Conservation (phyloP, 1,140 invertebrate genomes). For the Brachystomella parvula region DNA sequence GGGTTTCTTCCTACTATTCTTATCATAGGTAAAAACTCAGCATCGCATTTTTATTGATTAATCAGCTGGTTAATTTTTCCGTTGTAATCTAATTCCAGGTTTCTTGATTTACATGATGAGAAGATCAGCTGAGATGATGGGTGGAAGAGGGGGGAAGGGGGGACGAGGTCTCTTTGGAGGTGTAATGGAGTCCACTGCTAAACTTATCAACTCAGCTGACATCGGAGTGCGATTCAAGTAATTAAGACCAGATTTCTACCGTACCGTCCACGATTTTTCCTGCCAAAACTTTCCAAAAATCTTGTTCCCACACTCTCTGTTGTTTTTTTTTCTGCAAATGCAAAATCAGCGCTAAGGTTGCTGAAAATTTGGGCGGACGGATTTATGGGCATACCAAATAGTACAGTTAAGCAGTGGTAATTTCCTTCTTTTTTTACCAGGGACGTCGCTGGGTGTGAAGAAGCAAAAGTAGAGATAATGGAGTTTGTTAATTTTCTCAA, state of each 20-base stretch:
- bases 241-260: slow-evolving; percentile 37
- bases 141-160: slow-evolving; percentile 58
- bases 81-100: slow-evolving; percentile 41
- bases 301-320: too few relatives aligned
- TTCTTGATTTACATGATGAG: slow-evolving; percentile 68
- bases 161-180: slow-evolving; percentile 85
- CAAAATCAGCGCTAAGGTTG: too few relatives aligned
- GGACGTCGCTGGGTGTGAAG: slow-evolving; percentile 99
- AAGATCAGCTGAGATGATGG: slow-evolving; percentile 72
- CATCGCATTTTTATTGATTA: too few relatives aligned
- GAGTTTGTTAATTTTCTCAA: slow-evolving; percentile 99
- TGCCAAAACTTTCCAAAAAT: too few relatives aligned
- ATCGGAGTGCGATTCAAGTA: slow-evolving; percentile 91
- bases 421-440: slow-evolving; percentile 47
- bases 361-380: too few relatives aligned
- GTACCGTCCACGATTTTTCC: too few relatives aligned
- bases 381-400: too few relatives aligned
- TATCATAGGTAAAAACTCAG: slow-evolving; percentile 44
- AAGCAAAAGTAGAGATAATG: slow-evolving; percentile 99
- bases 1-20: slow-evolving; percentile 47
- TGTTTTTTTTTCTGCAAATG: too few relatives aligned
- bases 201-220: slow-evolving; percentile 90
- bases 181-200: slow-evolving; percentile 95
- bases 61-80: too few relatives aligned
- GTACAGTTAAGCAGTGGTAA: not conserved